phyloP scores from a whole-genome alignment of 2,113 vertebrate genomes.

The Gymnogyps californianus region DNA sequence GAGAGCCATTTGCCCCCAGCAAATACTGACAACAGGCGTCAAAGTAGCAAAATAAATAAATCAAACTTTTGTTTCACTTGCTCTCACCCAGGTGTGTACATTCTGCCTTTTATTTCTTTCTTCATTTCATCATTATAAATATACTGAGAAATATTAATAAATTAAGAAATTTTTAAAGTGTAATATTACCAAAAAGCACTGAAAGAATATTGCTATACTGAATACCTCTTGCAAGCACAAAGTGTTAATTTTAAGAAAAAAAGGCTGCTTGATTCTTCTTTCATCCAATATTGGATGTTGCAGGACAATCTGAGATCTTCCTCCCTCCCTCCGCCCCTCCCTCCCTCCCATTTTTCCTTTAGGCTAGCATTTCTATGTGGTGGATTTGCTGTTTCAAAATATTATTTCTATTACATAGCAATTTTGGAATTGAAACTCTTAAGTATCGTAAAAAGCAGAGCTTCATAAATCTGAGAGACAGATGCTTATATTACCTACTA shows the following conservation, averaged over 20 bases:
- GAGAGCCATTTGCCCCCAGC: not conserved
- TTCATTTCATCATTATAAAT: not conserved
- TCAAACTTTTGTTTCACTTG: not conserved
- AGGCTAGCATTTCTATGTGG: not conserved
- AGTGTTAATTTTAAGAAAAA: not conserved
- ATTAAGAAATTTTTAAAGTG: not conserved
- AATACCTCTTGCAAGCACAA: not conserved
- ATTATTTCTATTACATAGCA: conserved; percentile 21
- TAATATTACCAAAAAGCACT: not conserved
- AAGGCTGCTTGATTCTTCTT: not conserved
- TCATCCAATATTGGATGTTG: not conserved
- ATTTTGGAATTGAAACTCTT: conserved; percentile 8
- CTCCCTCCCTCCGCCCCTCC: not conserved
- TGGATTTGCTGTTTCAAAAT: conserved; percentile 21
- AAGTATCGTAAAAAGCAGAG: not conserved
- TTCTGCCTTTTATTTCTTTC: not conserved
- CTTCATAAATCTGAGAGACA: conserved; percentile 16
- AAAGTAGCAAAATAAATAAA: not conserved
- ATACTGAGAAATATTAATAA: not conserved
- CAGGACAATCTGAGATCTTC: not conserved
- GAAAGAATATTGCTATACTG: not conserved
- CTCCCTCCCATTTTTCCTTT: not conserved
- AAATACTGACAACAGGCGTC: not conserved
- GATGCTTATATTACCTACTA: not conserved
- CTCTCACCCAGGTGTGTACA: not conserved